Evolutionary conservation across 2,888 invertebrate species (phyloP).

Genomic region (Drosophila kanekoi): DNA sequence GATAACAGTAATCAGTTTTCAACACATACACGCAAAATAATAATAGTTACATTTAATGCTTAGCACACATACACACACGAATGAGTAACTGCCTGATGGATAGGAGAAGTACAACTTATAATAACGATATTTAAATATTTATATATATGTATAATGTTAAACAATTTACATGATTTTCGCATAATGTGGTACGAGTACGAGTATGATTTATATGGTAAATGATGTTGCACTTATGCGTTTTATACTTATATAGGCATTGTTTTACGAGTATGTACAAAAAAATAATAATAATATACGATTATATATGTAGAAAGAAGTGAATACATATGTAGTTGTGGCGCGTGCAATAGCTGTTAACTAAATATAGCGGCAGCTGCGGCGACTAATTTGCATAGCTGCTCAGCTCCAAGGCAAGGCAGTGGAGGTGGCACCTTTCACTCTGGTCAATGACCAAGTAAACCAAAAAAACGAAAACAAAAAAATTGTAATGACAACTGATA

Average conservation of each 20-base stretch:
- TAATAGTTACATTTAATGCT: constrained; percentile 32
- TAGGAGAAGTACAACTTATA: constrained; percentile 35
- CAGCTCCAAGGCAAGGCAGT: constrained; percentile 44
- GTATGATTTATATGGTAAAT: constrained; percentile 37
- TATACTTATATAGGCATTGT: constrained; percentile 32
- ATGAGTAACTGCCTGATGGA: constrained; percentile 39
- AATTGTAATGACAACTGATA: constrained; percentile 19
- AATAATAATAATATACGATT: constrained; percentile 23
- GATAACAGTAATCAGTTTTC: constrained; percentile 52
- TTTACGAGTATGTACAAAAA: constrained; percentile 46
- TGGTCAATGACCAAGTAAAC: constrained; percentile 40
- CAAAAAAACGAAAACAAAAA: background rate
- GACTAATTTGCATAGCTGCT: constrained; percentile 58
- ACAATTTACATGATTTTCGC: constrained; percentile 69
- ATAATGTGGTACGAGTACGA: constrained; percentile 46
- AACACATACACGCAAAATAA: constrained; percentile 44
- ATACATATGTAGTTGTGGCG: constrained; percentile 43
- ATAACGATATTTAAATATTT: constrained; percentile 48
- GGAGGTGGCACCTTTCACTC: constrained; percentile 52
- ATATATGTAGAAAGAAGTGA: constrained; percentile 31
- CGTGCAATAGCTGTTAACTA: constrained; percentile 42
- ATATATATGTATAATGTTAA: constrained; percentile 37
- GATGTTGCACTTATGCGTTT: constrained; percentile 36
- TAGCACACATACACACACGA: constrained; percentile 3
- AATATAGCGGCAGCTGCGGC: constrained; percentile 46